Percentiles rank a stretch among this genome's conserved stretches.
These are phyloP conservation scores for Grammomys surdaster DNA, from an alignment of 2,113 vertebrate genomes.

Conservation along the genomic window DNA sequence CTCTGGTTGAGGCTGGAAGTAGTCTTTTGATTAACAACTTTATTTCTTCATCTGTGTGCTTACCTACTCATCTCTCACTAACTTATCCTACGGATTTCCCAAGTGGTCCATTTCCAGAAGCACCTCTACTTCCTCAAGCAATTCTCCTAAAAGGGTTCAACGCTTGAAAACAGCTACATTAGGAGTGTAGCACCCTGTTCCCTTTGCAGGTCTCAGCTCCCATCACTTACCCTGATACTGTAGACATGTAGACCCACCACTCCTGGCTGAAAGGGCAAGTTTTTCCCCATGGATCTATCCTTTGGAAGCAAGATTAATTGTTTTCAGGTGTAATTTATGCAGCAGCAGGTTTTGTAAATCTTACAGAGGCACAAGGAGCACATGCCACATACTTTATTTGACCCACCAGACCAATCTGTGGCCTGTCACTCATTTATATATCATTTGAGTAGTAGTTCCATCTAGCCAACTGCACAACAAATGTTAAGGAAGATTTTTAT, in stretches of 20 bases:
- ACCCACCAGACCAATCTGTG: neutral
- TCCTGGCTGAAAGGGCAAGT: neutral
- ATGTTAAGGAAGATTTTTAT: neutral
- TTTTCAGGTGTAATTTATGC: neutral
- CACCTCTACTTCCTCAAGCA: neutral
- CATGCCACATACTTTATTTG: neutral
- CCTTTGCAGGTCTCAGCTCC: neutral
- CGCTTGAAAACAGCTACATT: neutral
- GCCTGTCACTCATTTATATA: neutral
- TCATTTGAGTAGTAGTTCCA: neutral
- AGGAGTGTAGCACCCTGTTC: neutral
- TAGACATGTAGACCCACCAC: neutral
- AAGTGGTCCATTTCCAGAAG: neutral
- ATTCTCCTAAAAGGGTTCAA: neutral
- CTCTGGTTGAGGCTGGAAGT: neutral
- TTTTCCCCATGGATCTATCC: neutral
- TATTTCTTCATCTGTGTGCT: neutral
- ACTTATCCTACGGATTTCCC: too few relatives aligned
- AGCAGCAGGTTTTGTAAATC: neutral
- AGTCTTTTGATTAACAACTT: neutral
- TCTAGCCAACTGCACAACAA: neutral
- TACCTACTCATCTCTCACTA: neutral
- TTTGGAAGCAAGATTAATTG: neutral
- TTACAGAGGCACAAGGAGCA: neutral
- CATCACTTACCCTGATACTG: neutral